phyloP scores from a whole-genome alignment of 2,113 vertebrate species.

The Dicentrarchus labrax region DNA sequence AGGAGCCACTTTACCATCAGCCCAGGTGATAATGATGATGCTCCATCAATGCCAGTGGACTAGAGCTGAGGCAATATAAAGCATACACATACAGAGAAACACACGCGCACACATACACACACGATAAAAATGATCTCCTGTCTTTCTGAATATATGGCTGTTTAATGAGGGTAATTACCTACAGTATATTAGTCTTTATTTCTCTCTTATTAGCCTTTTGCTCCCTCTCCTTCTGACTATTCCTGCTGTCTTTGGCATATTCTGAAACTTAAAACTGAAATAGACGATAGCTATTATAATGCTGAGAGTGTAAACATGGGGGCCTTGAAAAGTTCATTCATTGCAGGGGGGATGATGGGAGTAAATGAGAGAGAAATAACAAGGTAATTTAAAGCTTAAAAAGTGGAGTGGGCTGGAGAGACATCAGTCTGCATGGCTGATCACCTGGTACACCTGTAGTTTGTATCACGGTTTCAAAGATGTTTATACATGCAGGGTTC shows the following conservation, averaged over 20 bases:
- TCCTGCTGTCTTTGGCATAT: constrained; percentile 4
- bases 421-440: constrained; percentile 7
- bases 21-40: constrained; percentile 75
- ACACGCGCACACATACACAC: constrained; percentile 4
- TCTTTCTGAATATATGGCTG: constrained; percentile 62
- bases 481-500: constrained; percentile 12
- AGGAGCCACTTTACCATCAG: constrained; percentile 70
- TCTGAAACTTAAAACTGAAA: constrained; percentile 16
- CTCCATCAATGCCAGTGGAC: constrained; percentile 75
- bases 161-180: constrained; percentile 72
- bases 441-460: not conserved
- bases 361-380: constrained; percentile 41
- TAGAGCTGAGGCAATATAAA: constrained; percentile 61
- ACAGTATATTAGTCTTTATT: constrained; percentile 57
- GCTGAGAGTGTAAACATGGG: constrained; percentile 1
- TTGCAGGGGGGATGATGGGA: not conserved
- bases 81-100: constrained; percentile 14
- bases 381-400: constrained; percentile 31
- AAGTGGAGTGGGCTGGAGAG: constrained; percentile 14
- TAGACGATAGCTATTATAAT: not conserved
- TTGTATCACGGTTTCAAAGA: constrained; percentile 24
- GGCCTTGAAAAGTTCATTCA: constrained; percentile 27
- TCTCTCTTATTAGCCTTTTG: constrained; percentile 46
- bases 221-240: constrained; percentile 5
- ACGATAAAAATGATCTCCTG: constrained; percentile 55